A percentile compares a stretch with the other conserved stretches of the same genome.
phyloP scores from a whole-genome alignment of 2,888 invertebrate genomes.

The Syrista parreyssii region DNA sequence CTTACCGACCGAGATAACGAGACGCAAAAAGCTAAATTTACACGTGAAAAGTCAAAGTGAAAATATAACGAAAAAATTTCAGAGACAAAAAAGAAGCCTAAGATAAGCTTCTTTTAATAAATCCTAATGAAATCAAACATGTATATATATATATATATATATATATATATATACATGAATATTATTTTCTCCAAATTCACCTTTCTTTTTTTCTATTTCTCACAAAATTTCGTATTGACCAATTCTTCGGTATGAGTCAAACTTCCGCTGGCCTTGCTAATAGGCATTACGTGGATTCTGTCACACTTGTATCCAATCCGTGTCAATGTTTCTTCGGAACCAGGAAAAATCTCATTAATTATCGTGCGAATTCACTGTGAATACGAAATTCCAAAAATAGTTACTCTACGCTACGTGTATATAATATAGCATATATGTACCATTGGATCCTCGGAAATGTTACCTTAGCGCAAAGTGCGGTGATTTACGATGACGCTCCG shows the following conservation, averaged over 20 bases:
- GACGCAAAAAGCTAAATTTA: background rate
- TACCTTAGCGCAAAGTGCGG: constrained; percentile 22
- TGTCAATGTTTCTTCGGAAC: background rate
- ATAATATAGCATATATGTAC: too few relatives aligned
- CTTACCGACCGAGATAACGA: background rate
- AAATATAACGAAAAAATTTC: background rate
- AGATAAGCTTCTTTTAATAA: background rate
- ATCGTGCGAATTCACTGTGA: background rate
- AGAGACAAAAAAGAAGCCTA: background rate
- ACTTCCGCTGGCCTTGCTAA: background rate
- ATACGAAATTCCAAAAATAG: background rate
- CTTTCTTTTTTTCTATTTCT: background rate
- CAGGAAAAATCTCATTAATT: background rate
- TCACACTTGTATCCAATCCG: background rate
- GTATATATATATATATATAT: too few relatives aligned
- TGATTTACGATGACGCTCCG: constrained; percentile 23
- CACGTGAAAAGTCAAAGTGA: background rate
- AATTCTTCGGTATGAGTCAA: background rate
- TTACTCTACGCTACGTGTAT: too few relatives aligned
- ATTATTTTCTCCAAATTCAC: background rate
- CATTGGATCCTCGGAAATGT: background rate
- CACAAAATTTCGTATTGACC: background rate
- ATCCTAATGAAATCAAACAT: background rate
- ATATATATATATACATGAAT: too few relatives aligned
- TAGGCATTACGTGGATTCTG: background rate